phyloP scores from a whole-genome alignment of 2,797 vertebrate species.

The Masticophis lateralis region DNA sequence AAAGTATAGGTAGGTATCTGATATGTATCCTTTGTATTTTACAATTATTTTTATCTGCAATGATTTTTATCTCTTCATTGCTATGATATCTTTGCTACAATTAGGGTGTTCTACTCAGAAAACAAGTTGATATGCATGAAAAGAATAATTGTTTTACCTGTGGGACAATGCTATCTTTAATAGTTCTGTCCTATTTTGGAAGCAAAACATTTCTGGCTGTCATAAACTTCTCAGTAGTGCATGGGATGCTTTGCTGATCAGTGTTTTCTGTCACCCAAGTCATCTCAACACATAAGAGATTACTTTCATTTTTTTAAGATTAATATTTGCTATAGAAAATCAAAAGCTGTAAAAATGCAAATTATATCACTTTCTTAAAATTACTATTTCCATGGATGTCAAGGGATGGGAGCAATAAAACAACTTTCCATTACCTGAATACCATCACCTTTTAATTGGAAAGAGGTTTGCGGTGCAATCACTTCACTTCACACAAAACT shows the following conservation, averaged over 20 bases:
- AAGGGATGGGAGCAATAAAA: conserved; percentile 55
- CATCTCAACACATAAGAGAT: conserved; percentile 34
- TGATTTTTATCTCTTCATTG: neutral
- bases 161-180: neutral
- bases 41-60: neutral
- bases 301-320: conserved; percentile 34
- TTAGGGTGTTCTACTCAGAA: neutral
- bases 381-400: conserved; percentile 21
- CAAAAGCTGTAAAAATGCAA: conserved; percentile 39
- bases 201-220: neutral
- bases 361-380: conserved; percentile 35
- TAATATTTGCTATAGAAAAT: conserved; percentile 54
- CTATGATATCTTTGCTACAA: neutral
- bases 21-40: neutral
- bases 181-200: neutral
- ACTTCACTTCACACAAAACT: conserved; percentile 38
- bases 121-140: neutral
- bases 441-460: conserved; percentile 60
- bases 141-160: neutral
- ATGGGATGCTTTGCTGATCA: conserved; percentile 50
- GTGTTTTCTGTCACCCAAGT: conserved; percentile 23
- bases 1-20: neutral
- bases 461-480: conserved; percentile 49
- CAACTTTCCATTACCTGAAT: conserved; percentile 59
- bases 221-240: conserved; percentile 35